Conservation (phyloP, 2,797 vertebrate species). For the Calcarius lapponicus region DNA sequence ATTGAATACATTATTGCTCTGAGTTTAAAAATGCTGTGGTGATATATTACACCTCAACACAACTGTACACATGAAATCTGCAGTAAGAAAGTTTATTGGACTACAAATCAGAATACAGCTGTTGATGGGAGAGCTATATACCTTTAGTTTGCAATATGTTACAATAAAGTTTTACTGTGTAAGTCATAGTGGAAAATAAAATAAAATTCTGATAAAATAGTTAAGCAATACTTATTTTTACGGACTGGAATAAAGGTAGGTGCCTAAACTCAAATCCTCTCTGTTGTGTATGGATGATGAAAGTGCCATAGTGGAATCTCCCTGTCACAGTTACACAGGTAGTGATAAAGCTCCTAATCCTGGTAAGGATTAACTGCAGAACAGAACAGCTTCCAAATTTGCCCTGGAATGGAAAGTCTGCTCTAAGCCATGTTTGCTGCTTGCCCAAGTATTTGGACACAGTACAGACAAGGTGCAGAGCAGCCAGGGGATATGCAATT, state of each 20-base stretch:
- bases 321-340: neutral
- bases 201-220: slow-evolving; percentile 28
- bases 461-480: neutral
- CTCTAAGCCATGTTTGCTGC: neutral
- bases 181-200: slow-evolving; percentile 50
- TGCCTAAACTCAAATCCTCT: slow-evolving; percentile 20
- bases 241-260: slow-evolving; percentile 37
- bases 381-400: neutral
- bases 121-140: slow-evolving; percentile 60
- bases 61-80: slow-evolving; percentile 64
- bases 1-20: slow-evolving; percentile 79
- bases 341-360: neutral
- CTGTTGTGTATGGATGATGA: neutral
- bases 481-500: neutral
- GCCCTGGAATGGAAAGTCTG: neutral
- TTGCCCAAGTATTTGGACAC: neutral
- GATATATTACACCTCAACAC: slow-evolving; percentile 73
- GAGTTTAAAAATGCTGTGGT: slow-evolving; percentile 72
- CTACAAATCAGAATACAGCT: slow-evolving; percentile 76
- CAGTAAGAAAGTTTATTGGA: slow-evolving; percentile 66
- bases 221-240: slow-evolving; percentile 48
- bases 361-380: neutral
- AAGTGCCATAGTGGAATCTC: neutral
- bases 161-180: slow-evolving; percentile 63
- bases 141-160: slow-evolving; percentile 63